Evolutionary conservation across 2,113 vertebrate species (phyloP).

Genomic region (Gnathonemus longibarbis): DNA sequence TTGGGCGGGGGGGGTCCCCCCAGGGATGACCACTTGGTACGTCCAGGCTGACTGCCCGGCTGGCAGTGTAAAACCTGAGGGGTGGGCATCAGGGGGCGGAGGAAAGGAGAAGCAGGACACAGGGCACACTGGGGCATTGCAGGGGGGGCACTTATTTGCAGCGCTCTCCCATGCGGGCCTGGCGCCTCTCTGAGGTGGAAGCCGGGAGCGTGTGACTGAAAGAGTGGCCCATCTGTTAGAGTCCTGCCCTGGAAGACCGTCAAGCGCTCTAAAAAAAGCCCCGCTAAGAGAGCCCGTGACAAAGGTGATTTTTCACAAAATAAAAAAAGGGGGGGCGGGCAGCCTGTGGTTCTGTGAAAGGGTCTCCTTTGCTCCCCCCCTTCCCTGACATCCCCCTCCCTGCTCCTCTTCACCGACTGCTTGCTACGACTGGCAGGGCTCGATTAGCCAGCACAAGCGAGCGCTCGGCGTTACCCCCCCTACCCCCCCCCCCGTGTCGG

Average conservation of each 20-base stretch:
- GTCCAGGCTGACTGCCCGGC: not conserved
- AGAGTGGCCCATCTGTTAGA: slow-evolving; percentile 96
- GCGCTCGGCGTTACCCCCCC: slow-evolving; percentile 23
- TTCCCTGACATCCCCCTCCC: not conserved
- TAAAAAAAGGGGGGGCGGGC: slow-evolving; percentile 52
- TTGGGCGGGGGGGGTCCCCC: slow-evolving; percentile 49
- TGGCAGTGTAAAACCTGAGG: slow-evolving; percentile 1
- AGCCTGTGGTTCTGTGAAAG: slow-evolving; percentile 23
- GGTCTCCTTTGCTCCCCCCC: not conserved
- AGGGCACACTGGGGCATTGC: not conserved
- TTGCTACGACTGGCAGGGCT: not conserved
- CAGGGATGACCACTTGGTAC: not conserved
- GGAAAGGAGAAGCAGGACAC: not conserved
- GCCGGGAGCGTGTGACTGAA: slow-evolving; percentile 91
- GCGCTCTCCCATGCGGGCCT: slow-evolving; percentile 82
- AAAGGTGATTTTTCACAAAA: slow-evolving; percentile 84
- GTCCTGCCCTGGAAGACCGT: slow-evolving; percentile 88
- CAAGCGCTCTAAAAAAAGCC: slow-evolving; percentile 88
- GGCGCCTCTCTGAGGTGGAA: slow-evolving; percentile 89
- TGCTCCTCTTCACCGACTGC: not conserved
- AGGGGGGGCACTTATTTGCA: slow-evolving; percentile 69
- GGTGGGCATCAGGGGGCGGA: not conserved
- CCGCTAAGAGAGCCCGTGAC: slow-evolving; percentile 73
- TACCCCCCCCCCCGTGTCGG: no score
- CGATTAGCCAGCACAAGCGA: not conserved